Conservation (phyloP, 2,888 invertebrate species). For the Eueremaeus valkanovi region DNA sequence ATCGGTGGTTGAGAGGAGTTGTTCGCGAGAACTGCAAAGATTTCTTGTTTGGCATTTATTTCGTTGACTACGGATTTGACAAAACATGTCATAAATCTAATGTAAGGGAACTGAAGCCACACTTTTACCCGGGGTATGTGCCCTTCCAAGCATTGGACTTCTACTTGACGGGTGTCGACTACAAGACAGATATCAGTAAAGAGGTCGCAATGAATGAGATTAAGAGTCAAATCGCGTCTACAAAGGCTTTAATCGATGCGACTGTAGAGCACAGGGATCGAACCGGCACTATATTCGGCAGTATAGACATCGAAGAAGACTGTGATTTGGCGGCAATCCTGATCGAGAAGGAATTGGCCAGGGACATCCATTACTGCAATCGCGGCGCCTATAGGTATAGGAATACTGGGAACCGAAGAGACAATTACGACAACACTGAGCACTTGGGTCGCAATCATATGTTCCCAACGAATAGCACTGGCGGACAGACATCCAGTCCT, state of each 20-base stretch:
- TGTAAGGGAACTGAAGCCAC: not conserved
- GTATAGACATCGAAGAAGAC: not conserved
- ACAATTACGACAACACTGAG: too few species aligned
- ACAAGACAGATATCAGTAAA: not conserved
- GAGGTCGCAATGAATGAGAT: not conserved
- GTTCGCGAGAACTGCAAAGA: not conserved
- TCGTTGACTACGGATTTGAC: not conserved
- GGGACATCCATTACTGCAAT: not conserved
- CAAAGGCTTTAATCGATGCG: not conserved
- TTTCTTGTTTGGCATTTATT: not conserved
- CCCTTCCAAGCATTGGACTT: not conserved
- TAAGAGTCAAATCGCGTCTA: not conserved
- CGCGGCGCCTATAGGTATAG: too few species aligned
- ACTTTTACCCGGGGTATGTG: not conserved
- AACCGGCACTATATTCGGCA: constrained; percentile 50
- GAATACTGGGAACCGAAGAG: too few species aligned
- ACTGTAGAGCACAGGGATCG: constrained; percentile 47
- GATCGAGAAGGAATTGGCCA: constrained; percentile 48
- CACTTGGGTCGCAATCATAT: too few species aligned
- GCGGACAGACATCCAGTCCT: not conserved
- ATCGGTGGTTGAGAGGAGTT: not conserved
- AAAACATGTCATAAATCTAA: not conserved
- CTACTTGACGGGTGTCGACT: not conserved
- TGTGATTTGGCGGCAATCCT: constrained; percentile 43
- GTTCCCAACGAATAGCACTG: not conserved